Evolutionary conservation across 2,797 vertebrate genomes (phyloP), one percentile per base, ranked within the genome.

Genomic region (Rhodeus uyekii): DNA sequence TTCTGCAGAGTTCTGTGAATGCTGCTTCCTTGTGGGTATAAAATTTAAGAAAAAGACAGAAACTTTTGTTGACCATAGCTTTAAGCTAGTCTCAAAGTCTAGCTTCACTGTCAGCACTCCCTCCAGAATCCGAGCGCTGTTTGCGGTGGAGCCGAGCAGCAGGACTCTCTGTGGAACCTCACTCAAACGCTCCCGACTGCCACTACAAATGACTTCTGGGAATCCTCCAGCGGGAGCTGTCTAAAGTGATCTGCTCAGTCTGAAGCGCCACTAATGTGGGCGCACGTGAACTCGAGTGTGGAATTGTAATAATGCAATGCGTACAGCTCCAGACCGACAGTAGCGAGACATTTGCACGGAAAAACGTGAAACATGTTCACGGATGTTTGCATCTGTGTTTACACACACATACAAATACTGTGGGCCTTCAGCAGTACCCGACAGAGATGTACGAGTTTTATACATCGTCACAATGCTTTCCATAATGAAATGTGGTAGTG

Each of bases 201-300:
- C 92, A 87, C 88, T 81, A 86, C 89, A 92, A 93, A 93, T 91
- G 91, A 92, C 92, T 89, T 88, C 88, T 88, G 87, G 89, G 90
- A 90, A 85, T 92, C 90, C 83, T 91, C 84, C 84, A 87, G 84
- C 8, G 81, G 76, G 86, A 90, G 86, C 89, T 91, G 92, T 93
- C 92, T 89, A 87, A 90, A 87, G 87, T 86, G 84, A 91, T 93
- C 91, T 94, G 90, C 88, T 90, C 86, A 84, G 67, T 44, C 78
- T 53, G 76, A 85, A 80, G 64, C 65, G 75, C 90, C 89, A 87
- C 88, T 92, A 92, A 92, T 90, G 90, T 88, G 86, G 76, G 79
- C 80, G 10, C 80, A 90, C 81, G 84, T 86, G 86, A 90, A 85
- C 3, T 78, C 72, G 80, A 88, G 85, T 78, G 82, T 87, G 80